Conservation (phyloP, 92 coral and sea anemone species). For the Palythoa grandis region DNA sequence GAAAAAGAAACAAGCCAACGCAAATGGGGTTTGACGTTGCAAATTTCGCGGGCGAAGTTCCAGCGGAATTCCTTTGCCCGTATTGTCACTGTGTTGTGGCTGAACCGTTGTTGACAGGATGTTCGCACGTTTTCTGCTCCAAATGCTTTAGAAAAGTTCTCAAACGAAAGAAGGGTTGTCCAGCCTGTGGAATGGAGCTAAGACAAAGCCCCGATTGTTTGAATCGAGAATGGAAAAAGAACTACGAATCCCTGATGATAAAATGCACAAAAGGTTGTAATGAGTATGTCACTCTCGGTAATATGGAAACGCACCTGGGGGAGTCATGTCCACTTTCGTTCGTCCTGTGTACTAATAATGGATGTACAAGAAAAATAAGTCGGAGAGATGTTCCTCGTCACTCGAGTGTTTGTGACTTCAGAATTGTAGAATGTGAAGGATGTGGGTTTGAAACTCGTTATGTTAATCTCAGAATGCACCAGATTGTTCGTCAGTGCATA, state of each 20-base stretch:
- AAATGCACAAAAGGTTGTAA: constrained; percentile 93
- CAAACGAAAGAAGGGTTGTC: constrained; percentile 69
- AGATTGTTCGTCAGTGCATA: constrained; percentile 82
- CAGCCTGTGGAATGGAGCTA: constrained; percentile 69
- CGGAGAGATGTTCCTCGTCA: constrained; percentile 69
- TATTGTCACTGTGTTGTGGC: constrained; percentile 81
- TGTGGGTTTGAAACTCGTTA: constrained; percentile 81
- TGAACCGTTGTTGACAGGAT: constrained; percentile 72
- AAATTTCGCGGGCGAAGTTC: constrained; percentile 74
- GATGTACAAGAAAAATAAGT: constrained; percentile 74
- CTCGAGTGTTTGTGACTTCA: constrained; percentile 68
- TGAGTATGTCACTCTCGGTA: constrained; percentile 56
- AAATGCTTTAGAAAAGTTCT: constrained; percentile 79
- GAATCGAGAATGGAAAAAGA: constrained; percentile 66
- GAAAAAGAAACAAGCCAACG: background rate
- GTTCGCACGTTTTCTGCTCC: constrained; percentile 81
- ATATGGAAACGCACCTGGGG: constrained; percentile 62
- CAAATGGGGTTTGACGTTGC: constrained; percentile 87
- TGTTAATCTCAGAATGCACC: constrained; percentile 84
- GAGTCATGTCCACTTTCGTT: constrained; percentile 76
- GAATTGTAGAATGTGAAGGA: constrained; percentile 77
- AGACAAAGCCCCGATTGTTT: constrained; percentile 46
- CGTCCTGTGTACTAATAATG: constrained; percentile 73
- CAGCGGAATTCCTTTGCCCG: constrained; percentile 78
- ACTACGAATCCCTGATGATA: constrained; percentile 66